Evolutionary conservation across 2,113 vertebrate species (phyloP).

Genomic region (Furnarius figulus): DNA sequence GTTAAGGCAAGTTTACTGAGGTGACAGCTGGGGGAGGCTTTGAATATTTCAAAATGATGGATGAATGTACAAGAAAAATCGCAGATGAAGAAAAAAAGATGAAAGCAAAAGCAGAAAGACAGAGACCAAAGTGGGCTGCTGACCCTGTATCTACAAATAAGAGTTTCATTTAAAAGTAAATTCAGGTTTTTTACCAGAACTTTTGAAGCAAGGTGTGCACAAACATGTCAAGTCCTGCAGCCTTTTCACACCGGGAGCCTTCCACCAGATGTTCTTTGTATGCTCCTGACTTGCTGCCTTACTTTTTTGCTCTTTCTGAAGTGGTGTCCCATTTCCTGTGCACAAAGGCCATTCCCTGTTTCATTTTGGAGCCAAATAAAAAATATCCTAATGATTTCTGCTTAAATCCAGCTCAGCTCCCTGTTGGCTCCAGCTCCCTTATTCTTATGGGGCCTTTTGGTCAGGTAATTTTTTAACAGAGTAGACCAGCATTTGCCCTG

Average conservation of each 20-base stretch:
- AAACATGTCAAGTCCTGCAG: slow-evolving; percentile 43
- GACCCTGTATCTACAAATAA: neutral
- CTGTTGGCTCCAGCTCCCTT: neutral
- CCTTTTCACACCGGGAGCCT: neutral
- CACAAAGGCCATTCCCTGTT: neutral
- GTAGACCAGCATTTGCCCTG: neutral
- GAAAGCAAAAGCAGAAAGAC: neutral
- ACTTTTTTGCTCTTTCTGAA: neutral
- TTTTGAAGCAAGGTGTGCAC: slow-evolving; percentile 57
- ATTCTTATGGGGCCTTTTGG: neutral
- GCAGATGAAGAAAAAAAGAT: neutral
- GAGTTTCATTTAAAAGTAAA: neutral
- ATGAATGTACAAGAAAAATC: neutral
- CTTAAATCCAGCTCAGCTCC: neutral
- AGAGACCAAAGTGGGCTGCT: neutral
- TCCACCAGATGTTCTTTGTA: slow-evolving; percentile 42
- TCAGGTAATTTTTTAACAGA: neutral
- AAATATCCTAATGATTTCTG: neutral
- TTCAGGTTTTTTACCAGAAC: neutral
- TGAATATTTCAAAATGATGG: neutral
- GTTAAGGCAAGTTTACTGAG: neutral
- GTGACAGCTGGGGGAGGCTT: neutral
- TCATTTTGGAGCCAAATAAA: neutral
- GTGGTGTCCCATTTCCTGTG: slow-evolving; percentile 46
- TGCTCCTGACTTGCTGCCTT: neutral